phyloP scores from a whole-genome alignment of 2,113 vertebrate species.

The Gavia stellata region DNA sequence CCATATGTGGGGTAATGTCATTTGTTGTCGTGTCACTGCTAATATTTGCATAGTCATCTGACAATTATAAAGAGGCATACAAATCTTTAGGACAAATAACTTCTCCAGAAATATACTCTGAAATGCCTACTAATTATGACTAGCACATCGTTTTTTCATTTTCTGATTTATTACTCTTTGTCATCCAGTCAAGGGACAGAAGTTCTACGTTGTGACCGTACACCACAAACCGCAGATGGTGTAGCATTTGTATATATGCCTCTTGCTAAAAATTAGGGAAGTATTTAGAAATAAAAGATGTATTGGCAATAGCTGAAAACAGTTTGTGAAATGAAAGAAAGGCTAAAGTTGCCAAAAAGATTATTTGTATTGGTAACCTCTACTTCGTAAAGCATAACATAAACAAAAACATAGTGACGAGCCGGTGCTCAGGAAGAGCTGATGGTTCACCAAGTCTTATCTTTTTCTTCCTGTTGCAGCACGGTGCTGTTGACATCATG shows the following conservation, averaged over 20 bases:
- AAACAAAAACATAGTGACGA: not conserved
- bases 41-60: constrained; percentile 41
- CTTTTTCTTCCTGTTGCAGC: constrained; percentile 49
- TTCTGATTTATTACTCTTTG: not conserved
- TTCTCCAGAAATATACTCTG: not conserved
- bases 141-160: not conserved
- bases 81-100: constrained; percentile 15
- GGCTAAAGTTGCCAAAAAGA: not conserved
- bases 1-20: not conserved
- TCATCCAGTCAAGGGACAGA: not conserved
- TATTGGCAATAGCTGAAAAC: not conserved
- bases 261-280: not conserved
- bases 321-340: not conserved
- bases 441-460: constrained; percentile 22
- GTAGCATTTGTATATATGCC: not conserved
- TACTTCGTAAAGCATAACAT: not conserved
- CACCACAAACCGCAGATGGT: not conserved
- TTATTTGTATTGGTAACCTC: not conserved
- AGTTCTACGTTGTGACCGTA: not conserved
- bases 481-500: constrained; percentile 14
- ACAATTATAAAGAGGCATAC: not conserved
- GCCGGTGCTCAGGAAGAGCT: not conserved
- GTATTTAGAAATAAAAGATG: not conserved
- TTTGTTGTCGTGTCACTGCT: constrained; percentile 34
- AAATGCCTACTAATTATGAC: constrained; percentile 1